Evolutionary conservation across 2,888 invertebrate genomes (phyloP).

Genomic region (Apotomis turbidana): DNA sequence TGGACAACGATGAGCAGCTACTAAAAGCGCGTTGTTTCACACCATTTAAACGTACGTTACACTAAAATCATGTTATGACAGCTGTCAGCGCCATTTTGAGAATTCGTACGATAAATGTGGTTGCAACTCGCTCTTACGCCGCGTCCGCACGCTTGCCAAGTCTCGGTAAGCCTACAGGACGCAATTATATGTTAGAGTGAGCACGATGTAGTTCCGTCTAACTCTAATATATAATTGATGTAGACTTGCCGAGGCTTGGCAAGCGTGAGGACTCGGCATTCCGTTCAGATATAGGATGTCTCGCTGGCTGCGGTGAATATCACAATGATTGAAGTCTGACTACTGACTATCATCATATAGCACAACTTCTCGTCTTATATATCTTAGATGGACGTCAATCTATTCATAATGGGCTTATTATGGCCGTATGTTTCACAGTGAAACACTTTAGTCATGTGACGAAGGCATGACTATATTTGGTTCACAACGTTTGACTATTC

Average conservation of each 20-base stretch:
- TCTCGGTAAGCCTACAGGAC: too few species aligned
- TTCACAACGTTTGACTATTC: constrained; percentile 6
- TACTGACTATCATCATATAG: constrained; percentile 54
- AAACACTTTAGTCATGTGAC: constrained; percentile 23
- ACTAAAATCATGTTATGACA: background rate
- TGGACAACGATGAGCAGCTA: constrained; percentile 57
- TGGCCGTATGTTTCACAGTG: constrained; percentile 28
- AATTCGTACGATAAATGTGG: too few species aligned
- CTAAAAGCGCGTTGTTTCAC: background rate
- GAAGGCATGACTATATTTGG: constrained; percentile 27
- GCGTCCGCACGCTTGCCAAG: too few species aligned
- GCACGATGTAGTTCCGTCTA: too few species aligned
- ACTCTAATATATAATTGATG: too few species aligned
- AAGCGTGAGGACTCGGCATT: constrained; percentile 43
- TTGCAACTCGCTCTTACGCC: too few species aligned
- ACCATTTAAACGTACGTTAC: too few species aligned
- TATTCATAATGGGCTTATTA: constrained; percentile 35
- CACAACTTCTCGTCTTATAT: constrained; percentile 48
- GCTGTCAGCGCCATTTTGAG: background rate
- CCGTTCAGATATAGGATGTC: too few species aligned
- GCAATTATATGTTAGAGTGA: too few species aligned
- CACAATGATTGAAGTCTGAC: constrained; percentile 59
- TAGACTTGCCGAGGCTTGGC: too few species aligned
- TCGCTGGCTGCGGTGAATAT: constrained; percentile 53
- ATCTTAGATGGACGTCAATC: constrained; percentile 52